Evolutionary conservation across 2,797 vertebrate species (phyloP).

Genomic region (Myripristis murdjan): DNA sequence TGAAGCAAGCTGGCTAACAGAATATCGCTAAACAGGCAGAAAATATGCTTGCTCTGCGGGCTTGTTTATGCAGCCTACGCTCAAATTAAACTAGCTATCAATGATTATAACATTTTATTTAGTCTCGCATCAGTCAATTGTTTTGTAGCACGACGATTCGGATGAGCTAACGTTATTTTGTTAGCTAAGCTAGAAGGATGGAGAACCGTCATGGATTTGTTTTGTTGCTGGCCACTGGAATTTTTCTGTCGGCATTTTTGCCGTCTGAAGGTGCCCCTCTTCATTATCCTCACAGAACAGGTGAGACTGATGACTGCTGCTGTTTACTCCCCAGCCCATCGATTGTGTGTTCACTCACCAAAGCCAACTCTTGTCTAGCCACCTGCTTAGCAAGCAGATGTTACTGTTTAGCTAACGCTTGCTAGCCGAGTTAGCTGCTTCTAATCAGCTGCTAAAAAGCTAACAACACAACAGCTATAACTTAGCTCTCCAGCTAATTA

Average conservation of each 20-base stretch:
- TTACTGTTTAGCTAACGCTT: conserved; percentile 15
- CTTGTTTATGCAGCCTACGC: conserved; percentile 35
- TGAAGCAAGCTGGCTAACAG: conserved; percentile 72
- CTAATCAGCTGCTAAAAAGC: conserved; percentile 60
- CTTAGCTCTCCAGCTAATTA: conserved; percentile 4
- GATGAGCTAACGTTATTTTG: conserved; percentile 52
- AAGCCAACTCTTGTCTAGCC: neutral
- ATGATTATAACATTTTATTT: conserved; percentile 59
- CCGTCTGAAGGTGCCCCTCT: conserved; percentile 80
- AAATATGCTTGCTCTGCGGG: conserved; percentile 49
- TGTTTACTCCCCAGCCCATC: neutral
- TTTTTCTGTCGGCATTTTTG: conserved; percentile 71
- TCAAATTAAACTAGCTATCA: conserved; percentile 30
- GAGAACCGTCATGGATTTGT: conserved; percentile 77
- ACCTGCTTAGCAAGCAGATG: conserved; percentile 13
- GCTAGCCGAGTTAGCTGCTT: conserved; percentile 32
- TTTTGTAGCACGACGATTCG: conserved; percentile 56
- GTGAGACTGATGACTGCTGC: conserved; percentile 65
- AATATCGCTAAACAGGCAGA: conserved; percentile 54
- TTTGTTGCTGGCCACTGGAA: conserved; percentile 77
- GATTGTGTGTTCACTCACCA: neutral
- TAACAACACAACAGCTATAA: conserved; percentile 64
- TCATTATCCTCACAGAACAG: conserved; percentile 72
- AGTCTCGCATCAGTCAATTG: conserved; percentile 14
- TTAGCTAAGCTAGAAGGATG: conserved; percentile 80